A percentile compares a stretch with the other conserved stretches of the same genome.
Evolutionary conservation across 2,113 vertebrate genomes (phyloP).

Genomic region (Serilophus lunatus): DNA sequence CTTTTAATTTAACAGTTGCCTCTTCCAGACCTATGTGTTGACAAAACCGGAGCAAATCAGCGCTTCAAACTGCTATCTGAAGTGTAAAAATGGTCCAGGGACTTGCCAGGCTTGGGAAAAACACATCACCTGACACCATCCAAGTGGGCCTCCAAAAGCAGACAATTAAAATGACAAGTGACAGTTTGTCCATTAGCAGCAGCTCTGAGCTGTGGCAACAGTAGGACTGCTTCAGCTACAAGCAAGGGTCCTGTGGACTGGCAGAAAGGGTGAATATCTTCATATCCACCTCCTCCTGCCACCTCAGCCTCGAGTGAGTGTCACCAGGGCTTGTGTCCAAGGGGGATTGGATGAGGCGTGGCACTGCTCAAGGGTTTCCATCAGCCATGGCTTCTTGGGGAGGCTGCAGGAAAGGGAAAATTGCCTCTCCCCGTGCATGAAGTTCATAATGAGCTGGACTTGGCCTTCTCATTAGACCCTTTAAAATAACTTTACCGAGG

Average conservation of each 20-base stretch:
- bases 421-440: neutral
- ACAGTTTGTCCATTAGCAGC: neutral
- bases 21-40: neutral
- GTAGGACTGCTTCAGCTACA: neutral
- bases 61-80: neutral
- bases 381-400: accelerated
- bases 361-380: neutral
- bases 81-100: neutral
- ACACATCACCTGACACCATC: neutral
- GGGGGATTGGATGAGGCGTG: accelerated
- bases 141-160: accelerated
- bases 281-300: neutral
- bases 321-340: neutral
- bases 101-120: neutral
- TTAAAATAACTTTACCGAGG: neutral
- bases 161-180: neutral
- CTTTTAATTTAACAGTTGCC: neutral
- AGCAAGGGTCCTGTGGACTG: too few species aligned
- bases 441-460: neutral
- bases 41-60: neutral
- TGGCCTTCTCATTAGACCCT: neutral
- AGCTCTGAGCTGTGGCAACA: neutral
- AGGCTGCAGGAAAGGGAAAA: neutral
- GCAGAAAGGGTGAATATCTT: neutral
- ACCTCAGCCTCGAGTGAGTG: neutral